phyloP scores from a whole-genome alignment of 2,888 invertebrate genomes.

The Drosophila hamatofila region DNA sequence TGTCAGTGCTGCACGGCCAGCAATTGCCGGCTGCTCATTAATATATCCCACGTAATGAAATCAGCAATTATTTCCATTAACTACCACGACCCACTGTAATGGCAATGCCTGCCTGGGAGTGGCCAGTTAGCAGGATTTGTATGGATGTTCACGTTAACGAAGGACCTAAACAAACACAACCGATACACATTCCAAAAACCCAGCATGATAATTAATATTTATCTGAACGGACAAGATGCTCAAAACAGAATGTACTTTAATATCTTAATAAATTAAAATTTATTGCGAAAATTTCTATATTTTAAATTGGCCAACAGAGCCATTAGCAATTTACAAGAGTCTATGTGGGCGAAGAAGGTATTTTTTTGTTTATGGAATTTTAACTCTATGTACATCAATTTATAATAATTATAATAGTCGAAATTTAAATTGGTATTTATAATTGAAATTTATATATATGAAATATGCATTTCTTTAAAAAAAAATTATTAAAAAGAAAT shows the following conservation, averaged over 20 bases:
- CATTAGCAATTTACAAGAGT: neutral
- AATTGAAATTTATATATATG: too few relatives aligned
- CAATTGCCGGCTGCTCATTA: slow-evolving; percentile 35
- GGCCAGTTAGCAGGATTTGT: slow-evolving; percentile 2
- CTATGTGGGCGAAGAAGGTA: too few relatives aligned
- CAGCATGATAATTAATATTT: neutral
- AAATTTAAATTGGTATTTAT: too few relatives aligned
- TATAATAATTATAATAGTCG: too few relatives aligned
- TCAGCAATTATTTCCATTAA: slow-evolving; percentile 41
- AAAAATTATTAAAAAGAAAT: too few relatives aligned
- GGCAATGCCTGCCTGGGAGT: slow-evolving; percentile 4
- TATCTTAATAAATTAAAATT: neutral
- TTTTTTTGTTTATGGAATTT: too few relatives aligned
- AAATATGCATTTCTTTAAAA: too few relatives aligned
- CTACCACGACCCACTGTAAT: neutral
- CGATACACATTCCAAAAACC: neutral
- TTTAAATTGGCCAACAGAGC: neutral
- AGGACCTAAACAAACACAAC: neutral
- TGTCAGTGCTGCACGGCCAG: neutral
- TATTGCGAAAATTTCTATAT: neutral
- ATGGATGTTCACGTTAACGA: slow-evolving; percentile 5
- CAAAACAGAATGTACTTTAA: neutral
- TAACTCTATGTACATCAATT: too few relatives aligned
- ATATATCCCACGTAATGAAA: slow-evolving; percentile 42
- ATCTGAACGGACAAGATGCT: neutral